Evolutionary conservation across 1,140 invertebrate species (phyloP), one percentile per base, ranked within the genome.

Genomic region (Oryctes rhinoceros): DNA sequence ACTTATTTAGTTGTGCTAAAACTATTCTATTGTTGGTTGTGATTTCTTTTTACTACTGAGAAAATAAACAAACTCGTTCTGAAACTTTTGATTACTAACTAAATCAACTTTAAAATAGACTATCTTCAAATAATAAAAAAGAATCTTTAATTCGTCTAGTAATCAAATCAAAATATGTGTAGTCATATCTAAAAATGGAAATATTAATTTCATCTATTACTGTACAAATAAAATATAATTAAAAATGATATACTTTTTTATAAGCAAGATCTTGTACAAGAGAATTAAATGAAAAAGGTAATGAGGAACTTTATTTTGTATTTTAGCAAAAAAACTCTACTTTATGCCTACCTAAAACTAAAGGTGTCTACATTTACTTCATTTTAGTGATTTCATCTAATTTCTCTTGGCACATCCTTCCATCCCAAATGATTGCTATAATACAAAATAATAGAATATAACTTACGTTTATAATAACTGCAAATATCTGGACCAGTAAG

Each of bases 401-500:
- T 24, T 67, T 44, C 39, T 44, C 5, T 44, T 44, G 5, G 9
- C 9, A 44, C 39, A 44, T 4, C 39, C 5, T 20, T 67, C 20
- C n/a, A 35, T 30, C 20, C 4, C 24, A 18, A 5, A 30, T 67
- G 18, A 35, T 67, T 67, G 65, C 65, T 67, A 53, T 53, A 53
- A 53, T 53, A 53, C 65, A 24, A 67, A 24, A 67, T 67, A 67
- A 67, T 67, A 67, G 20, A 5, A 24, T 53, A 67, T 2, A 24
- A 24, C 30, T 67, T 67, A 35, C 53, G 53, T 67, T 67, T 30
- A 13, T 24, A 67, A 67, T 67, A 67, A 10, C 10, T 18, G 18
- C 20, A 67, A 67, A 67, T 67, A 67, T 67, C 65, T 67, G 65
- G 65, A 67, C 65, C 65, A 67, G 65, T 30, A 62, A 62, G 53